A percentile compares a stretch with the other conserved stretches of the same genome.
These are phyloP conservation scores for Drosophila multiciliata DNA, from an alignment of 2,888 invertebrate species.

Conservation along the genomic window DNA sequence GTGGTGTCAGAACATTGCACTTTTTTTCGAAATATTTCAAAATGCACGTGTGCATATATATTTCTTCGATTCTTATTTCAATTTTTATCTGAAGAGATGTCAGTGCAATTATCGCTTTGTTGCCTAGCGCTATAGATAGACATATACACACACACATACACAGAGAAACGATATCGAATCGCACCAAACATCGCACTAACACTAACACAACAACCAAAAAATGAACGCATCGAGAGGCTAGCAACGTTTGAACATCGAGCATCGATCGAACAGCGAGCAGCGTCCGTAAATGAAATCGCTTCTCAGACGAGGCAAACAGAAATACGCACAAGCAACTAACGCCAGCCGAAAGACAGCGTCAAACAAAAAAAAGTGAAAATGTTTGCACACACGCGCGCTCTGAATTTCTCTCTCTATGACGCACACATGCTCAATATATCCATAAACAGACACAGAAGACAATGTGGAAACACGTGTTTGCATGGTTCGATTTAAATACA, in stretches of 20 bases:
- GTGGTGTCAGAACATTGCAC: constrained; percentile 35
- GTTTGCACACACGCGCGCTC: constrained; percentile 19
- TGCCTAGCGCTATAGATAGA: constrained; percentile 70
- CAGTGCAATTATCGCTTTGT: constrained; percentile 40
- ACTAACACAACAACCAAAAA: constrained; percentile 39
- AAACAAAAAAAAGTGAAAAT: constrained; percentile 44
- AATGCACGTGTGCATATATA: constrained; percentile 14
- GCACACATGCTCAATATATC: constrained; percentile 2
- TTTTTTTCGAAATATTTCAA: constrained; percentile 15
- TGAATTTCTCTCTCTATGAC: not conserved
- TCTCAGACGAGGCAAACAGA: constrained; percentile 20
- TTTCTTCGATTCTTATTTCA: constrained; percentile 1
- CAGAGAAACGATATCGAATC: constrained; percentile 56
- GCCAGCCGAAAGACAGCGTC: constrained; percentile 3
- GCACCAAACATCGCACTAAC: constrained; percentile 56
- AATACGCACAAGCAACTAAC: constrained; percentile 14
- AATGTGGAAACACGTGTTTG: constrained; percentile 22
- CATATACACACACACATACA: constrained; percentile 31
- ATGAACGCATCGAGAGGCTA: constrained; percentile 40
- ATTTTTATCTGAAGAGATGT: constrained; percentile 19
- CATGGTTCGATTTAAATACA: constrained; percentile 12
- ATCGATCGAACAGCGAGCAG: constrained; percentile 16
- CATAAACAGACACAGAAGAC: not conserved
- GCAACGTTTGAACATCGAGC: constrained; percentile 21
- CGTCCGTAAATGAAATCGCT: constrained; percentile 39